phyloP scores from a whole-genome alignment of 1,140 invertebrate species.

The Calosoma granatense region DNA sequence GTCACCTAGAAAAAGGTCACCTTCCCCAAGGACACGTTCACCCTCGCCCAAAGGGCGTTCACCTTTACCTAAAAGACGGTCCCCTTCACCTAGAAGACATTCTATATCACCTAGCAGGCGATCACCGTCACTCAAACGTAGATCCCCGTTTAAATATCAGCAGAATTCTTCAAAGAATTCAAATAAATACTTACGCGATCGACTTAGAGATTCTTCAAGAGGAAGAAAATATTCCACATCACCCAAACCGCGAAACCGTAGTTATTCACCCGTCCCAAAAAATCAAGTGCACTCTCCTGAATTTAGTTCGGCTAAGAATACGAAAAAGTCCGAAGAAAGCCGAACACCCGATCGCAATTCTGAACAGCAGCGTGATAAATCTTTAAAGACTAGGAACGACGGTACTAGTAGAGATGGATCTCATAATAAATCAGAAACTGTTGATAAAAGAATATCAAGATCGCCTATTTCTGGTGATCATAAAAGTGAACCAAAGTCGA shows the following conservation, averaged over 20 bases:
- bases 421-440: not conserved
- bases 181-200: not conserved
- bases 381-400: not conserved
- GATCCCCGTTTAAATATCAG: no score
- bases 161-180: not conserved
- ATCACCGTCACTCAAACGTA: no score
- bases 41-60: not conserved
- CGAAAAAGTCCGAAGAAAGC: not conserved
- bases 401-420: not conserved
- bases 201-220: not conserved
- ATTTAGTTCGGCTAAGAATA: not conserved
- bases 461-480: not conserved
- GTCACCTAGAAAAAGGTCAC: not conserved
- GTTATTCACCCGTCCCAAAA: not conserved
- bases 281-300: not conserved
- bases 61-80: not conserved
- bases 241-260: not conserved
- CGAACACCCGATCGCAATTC: not conserved
- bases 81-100: not conserved
- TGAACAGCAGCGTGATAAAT: not conserved
- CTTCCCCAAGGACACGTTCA: not conserved
- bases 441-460: not conserved
- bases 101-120: not conserved
- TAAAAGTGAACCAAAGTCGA: not conserved
- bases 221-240: not conserved